Base-by-base conservation (phyloP, 2,797 vertebrate genomes). In the Peromyscus aztecus region DNA sequence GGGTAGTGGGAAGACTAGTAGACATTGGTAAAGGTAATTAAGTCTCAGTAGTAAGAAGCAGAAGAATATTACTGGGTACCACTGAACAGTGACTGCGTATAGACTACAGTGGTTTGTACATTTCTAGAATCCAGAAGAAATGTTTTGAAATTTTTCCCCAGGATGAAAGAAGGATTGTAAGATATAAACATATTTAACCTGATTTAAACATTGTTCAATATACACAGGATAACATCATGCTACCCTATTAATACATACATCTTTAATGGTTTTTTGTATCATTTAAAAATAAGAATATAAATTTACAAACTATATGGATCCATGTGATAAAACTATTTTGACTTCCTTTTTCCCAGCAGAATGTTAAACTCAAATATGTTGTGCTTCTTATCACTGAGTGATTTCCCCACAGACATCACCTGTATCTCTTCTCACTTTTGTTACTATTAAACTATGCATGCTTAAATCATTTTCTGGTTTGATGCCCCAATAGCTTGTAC, bases 331-430 rank as follows among this genome's bases (percentile, higher is more conserved):
- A 93, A 83, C 27, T 49, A 59, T 73, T 97, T 94, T 94, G 21
- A 61, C 63, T 80, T 59, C 75, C 23, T 23, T 43, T 85, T 69
- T 89, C 17, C 27, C 55, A 80, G 55, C 49, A 94, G 71, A 89
- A 94, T 81, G 65, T 52, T 83, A 78, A 93, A 95, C 17, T 87
- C 67, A 91, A 92, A 63, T 55, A 91, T 75, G 40, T 91, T 78
- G 46, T 65, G 13, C 55, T 94, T 83, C 63, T 89, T 87, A 49
- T 73, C 84, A 91, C 24, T 78, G 46, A 89, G 19, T 49, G 46
- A 85, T 94, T 91, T 84, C 37, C 55, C 52, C n/a, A 77, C 24
- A 94, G 71, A 85, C 27, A 65, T 14, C 82, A 80, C 34, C 73
- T 91, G 65, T 75, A 91, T 89, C 83, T 91, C 43, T 65, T 96